A percentile compares a stretch with the other conserved stretches of the same genome.
phyloP scores from a whole-genome alignment of 2,888 invertebrate genomes.

The Tribolium freemani region DNA sequence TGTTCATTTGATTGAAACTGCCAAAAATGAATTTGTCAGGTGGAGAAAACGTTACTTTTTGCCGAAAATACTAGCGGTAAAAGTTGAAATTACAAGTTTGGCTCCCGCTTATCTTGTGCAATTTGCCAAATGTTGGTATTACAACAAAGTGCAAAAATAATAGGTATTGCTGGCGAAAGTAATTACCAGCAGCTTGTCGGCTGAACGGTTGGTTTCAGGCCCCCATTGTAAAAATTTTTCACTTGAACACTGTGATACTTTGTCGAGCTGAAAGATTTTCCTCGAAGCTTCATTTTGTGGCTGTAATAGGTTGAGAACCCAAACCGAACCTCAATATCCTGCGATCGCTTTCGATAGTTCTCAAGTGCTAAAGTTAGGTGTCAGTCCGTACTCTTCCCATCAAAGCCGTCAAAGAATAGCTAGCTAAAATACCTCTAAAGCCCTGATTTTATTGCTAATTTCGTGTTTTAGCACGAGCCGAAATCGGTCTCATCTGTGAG shows the following conservation, averaged over 20 bases:
- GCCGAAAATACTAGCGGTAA: background rate
- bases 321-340: background rate
- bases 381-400: background rate
- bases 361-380: background rate
- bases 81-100: background rate
- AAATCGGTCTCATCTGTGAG: slow-evolving; percentile 6
- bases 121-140: background rate
- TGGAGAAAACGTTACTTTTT: too few species aligned
- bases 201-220: background rate
- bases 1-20: too few species aligned
- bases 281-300: background rate
- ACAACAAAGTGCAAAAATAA: background rate
- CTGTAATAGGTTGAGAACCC: background rate
- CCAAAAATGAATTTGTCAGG: too few species aligned
- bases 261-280: background rate
- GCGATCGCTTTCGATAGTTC: background rate
- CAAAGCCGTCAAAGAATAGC: background rate
- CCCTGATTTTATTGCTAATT: slow-evolving; percentile 24
- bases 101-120: background rate
- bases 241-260: background rate
- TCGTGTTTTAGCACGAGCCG: slow-evolving; percentile 14
- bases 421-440: slow-evolving; percentile 10
- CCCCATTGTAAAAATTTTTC: background rate
- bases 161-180: background rate
- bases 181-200: background rate